Percentiles rank a stretch among this genome's conserved stretches.
Evolutionary conservation across 1,140 invertebrate species (phyloP).

Genomic region (Akabosia matsudoensis): DNA sequence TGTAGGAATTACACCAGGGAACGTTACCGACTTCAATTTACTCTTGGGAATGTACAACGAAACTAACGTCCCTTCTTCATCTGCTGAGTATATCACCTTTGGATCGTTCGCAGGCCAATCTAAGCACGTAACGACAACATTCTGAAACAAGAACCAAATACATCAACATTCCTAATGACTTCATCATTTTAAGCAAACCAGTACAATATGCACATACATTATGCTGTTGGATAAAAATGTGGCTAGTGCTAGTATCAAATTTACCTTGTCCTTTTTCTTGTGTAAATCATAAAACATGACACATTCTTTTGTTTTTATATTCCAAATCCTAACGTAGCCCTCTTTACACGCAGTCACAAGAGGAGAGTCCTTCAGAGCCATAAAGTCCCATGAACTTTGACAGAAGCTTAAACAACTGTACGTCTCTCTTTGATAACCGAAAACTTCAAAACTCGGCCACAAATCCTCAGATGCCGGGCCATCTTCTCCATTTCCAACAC

Average conservation of each 20-base stretch:
- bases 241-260: background rate
- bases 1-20: constrained; percentile 1
- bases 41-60: constrained; percentile 33
- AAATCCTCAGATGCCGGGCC: background rate
- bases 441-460: constrained; percentile 37
- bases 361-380: constrained; percentile 27
- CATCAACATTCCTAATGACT: background rate
- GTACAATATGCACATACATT: background rate
- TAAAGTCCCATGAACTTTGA: constrained; percentile 18
- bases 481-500: background rate
- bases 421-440: constrained; percentile 32
- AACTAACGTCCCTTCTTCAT: constrained; percentile 26
- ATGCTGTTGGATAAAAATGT: background rate
- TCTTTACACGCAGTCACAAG: constrained; percentile 39
- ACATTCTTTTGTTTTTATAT: constrained; percentile 9
- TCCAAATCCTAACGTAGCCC: constrained; percentile 41
- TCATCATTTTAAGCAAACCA: background rate
- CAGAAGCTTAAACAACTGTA: constrained; percentile 32
- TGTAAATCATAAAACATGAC: constrained; percentile 35
- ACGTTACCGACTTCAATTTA: constrained; percentile 3
- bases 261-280: constrained; percentile 8
- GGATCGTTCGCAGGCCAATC: constrained; percentile 32
- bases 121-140: background rate
- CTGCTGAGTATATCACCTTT: constrained; percentile 35
- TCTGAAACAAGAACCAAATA: background rate